phyloP scores from a whole-genome alignment of 2,113 vertebrate species.

The Stomatorhinus ivindoensis region DNA sequence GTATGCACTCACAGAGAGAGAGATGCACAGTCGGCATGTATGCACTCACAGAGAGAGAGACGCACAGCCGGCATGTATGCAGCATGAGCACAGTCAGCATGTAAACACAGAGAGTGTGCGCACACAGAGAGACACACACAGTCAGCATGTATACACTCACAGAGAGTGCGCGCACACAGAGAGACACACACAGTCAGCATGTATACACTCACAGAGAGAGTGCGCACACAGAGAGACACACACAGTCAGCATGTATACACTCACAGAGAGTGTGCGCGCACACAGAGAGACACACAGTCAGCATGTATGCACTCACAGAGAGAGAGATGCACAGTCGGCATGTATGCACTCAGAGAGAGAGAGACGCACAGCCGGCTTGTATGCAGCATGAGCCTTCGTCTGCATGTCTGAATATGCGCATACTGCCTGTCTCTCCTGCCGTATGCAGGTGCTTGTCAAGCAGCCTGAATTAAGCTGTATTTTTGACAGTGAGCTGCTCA shows the following conservation, averaged over 20 bases:
- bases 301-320: too few species aligned
- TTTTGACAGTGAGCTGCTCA: neutral
- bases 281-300: neutral
- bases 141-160: neutral
- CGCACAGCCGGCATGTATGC: neutral
- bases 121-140: neutral
- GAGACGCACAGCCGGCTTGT: neutral
- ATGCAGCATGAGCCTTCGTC: neutral
- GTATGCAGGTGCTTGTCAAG: neutral
- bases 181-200: too few species aligned
- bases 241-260: neutral
- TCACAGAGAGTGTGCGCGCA: neutral
- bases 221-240: neutral
- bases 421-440: neutral
- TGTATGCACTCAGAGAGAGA: neutral
- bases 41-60: neutral
- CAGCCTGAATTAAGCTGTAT: neutral
- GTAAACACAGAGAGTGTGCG: neutral
- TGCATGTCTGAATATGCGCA: neutral
- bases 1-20: neutral
- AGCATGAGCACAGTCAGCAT: too few species aligned
- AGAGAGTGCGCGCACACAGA: neutral
- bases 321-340: neutral
- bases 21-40: too few species aligned
- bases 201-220: neutral